Base-by-base conservation (phyloP, 1,140 invertebrate species). In the Calycopis cecrops region DNA sequence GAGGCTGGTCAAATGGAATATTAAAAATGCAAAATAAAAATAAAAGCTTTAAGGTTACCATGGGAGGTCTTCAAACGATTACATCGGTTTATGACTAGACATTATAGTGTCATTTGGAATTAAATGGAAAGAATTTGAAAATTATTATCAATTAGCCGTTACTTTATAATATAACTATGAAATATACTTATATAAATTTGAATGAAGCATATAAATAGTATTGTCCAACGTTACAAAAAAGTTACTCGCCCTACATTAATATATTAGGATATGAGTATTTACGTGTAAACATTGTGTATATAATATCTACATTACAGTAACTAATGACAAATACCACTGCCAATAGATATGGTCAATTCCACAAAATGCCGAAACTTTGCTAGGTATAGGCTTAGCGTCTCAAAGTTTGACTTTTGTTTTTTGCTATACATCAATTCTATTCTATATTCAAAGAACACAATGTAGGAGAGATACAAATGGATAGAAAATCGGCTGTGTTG, bases 391-490 rank as follows among this genome's bases (percentile, higher is more conserved):
- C 56, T 54, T 62, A 65, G 60, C 57, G 60, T 68, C 62, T 63
- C 74, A 80, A 86, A 83, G 78, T 86, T 83, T 75, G 71, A 84
- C 74, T 83, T 84, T 84, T 83, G 79, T 65, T 53, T 83, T 84
- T 84, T 83, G 79, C 66, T 53, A 56, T 52, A 35, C 47, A 59
- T 48, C 35, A 40, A 59, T 44, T 51, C 16, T 48, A 38, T 52
- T 33, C 37, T 54, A 49, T 35, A 33, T 58, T 10, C 11, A 12
- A 28, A 50, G 50, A 52, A 38, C 9, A 44, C 14, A 44, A 44
- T 44, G 14, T 44, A 1, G 40, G n/a, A 44, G 6, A 44, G 9
- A 44, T 16, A 18, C 40, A 44, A 44, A 16, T n/a, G 14, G 14
- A 40, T 1, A 9, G 8, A 14, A 44, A 17, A 9, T 7, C 17